Base-by-base conservation (phyloP, 2,797 vertebrate species). In the Phoeniculus purpureus region DNA sequence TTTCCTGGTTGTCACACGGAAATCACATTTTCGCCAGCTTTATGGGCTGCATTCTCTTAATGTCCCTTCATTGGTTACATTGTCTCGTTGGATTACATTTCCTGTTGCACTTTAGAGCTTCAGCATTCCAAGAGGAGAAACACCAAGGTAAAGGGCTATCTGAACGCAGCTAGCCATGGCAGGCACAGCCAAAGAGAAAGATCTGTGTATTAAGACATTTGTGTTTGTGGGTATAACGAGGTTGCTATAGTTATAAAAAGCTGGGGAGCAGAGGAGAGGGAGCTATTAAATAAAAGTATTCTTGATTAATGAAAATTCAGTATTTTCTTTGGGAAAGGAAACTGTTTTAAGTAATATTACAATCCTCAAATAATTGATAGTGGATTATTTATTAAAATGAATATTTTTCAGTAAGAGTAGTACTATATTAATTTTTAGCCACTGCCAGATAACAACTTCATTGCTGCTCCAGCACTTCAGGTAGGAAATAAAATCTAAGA, bases 251-350 rank as follows among this genome's bases (percentile, higher is more conserved):
- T 68, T 77, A 4, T 10, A 65, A 37, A 11, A 54, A 20, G 7
- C 0, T 64, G 12, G 10, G 12, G 12, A 4, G 17, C 2, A 3
- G 5, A 2, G 15, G 2, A 3, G 5, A 2, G 9, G 5, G 7
- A 47, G 2, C 19, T 68, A 4, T 62, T 66, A 29, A 16, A 48
- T 8, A 17, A 2, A 68, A 21, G 25, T 72, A 8, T n/a, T 77
- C 18, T 14, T 18, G 7, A 7, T 31, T 16, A 71, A 72, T 37
- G 6, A 86, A 84, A 68, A 84, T 22, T 50, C 11, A 64, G 1
- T 7, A 2, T 21, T 68, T 73, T 50, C 14, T 55, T 75, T 52
- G 22, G 43, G 20, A 70, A 66, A 85, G 13, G 59, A 40, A 3
- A 15, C 2, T 43, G 5, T 1, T 45, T 71, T 70, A 64, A 2